Conservation (phyloP, 2,797 vertebrate species). For the Alauda arvensis region DNA sequence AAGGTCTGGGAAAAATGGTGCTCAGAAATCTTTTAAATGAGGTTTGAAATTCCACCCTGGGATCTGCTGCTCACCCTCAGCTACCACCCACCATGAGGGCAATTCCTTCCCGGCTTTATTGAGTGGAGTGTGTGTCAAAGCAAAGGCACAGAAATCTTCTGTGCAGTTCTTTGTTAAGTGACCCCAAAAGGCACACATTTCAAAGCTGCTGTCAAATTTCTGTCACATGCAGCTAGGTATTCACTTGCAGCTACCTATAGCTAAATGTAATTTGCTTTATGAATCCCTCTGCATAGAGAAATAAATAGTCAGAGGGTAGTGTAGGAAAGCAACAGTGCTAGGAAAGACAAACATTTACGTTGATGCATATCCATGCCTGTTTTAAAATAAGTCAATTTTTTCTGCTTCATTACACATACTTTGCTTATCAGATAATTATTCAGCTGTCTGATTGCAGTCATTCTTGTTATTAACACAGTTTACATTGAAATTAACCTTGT, state of each 20-base stretch:
- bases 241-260: background rate
- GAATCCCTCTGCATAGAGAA: background rate
- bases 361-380: background rate
- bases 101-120: fast-evolving
- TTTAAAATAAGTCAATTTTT: conserved; percentile 29
- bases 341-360: background rate
- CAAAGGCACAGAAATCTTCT: background rate
- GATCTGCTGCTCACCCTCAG: background rate
- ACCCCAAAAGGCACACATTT: background rate
- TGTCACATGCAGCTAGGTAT: background rate
- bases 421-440: conserved; percentile 36
- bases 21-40: background rate
- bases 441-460: conserved; percentile 26
- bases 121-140: background rate
- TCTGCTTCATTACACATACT: conserved; percentile 30
- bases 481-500: conserved; percentile 67
- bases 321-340: background rate
- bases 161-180: background rate
- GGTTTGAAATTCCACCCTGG: background rate
- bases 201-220: background rate
- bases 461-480: conserved; percentile 57
- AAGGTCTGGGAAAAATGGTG: background rate
- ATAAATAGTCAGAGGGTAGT: background rate
- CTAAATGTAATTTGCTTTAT: background rate
- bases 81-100: background rate